A percentile compares a stretch with the other conserved stretches of the same genome.
phyloP scores from a whole-genome alignment of 2,797 vertebrate genomes.

The Sciurus carolinensis region DNA sequence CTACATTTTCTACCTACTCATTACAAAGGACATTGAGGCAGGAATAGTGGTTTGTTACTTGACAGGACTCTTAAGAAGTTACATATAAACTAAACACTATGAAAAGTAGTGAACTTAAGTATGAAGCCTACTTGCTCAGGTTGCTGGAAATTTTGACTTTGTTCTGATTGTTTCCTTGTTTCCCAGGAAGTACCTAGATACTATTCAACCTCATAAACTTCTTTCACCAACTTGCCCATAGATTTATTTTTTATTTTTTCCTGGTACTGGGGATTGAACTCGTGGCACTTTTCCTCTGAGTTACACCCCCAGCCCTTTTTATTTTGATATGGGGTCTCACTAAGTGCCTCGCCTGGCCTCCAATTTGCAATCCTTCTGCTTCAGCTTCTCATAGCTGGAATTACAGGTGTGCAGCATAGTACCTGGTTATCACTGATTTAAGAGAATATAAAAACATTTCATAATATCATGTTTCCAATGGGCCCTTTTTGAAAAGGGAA shows the following conservation, averaged over 20 bases:
- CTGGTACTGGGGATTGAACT: neutral
- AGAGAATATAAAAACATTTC: conserved; percentile 27
- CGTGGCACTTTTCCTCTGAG: no score
- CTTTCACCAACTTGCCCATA: neutral
- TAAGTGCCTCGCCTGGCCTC: no score
- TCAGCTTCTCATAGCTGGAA: no score
- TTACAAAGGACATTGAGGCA: neutral
- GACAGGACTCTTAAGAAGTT: neutral
- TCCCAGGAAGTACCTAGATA: neutral
- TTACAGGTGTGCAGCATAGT: no score
- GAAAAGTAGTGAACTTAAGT: conserved; percentile 36
- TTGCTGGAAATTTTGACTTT: neutral
- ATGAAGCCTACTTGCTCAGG: neutral
- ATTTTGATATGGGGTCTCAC: no score
- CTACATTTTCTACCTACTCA: neutral
- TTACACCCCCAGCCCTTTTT: no score
- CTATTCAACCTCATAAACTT: neutral
- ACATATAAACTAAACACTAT: neutral
- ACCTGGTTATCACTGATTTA: neutral
- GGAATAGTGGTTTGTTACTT: conserved; percentile 2
- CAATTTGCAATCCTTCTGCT: no score
- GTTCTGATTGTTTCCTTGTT: conserved; percentile 50
- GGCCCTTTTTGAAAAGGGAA: conserved; percentile 1
- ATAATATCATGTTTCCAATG: neutral
- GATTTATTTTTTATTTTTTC: neutral